phyloP scores from a whole-genome alignment of 2,113 vertebrate species.

The Paramisgurnus dabryanus region DNA sequence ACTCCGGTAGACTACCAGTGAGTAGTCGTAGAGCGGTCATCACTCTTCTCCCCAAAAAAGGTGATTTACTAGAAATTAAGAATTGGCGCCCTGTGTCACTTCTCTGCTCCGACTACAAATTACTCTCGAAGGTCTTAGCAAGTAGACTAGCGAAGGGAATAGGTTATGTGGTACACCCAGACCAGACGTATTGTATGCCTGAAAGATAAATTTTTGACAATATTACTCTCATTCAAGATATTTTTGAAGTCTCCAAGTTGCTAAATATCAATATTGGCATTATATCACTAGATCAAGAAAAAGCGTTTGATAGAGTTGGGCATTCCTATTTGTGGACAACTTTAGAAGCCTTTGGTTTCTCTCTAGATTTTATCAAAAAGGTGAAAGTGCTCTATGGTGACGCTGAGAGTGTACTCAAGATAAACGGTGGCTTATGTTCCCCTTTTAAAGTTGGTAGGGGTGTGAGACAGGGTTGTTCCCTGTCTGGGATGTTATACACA shows the following conservation, averaged over 20 bases:
- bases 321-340: too few relatives aligned
- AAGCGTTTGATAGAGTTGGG: too few relatives aligned
- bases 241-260: not conserved
- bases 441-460: constrained; percentile 9
- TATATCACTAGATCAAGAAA: not conserved
- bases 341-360: too few relatives aligned
- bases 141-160: not conserved
- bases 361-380: not conserved
- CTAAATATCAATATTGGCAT: not conserved
- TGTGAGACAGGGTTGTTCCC: constrained; percentile 12
- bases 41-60: too few relatives aligned
- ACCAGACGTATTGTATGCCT: not conserved
- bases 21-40: too few relatives aligned
- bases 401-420: not conserved
- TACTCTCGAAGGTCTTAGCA: not conserved
- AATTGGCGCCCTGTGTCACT: not conserved
- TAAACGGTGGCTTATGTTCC: constrained; percentile 29
- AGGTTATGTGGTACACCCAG: not conserved
- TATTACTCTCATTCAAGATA: not conserved
- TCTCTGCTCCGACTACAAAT: not conserved
- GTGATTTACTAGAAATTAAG: too few relatives aligned
- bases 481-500: constrained; percentile 18
- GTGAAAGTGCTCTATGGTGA: constrained; percentile 27
- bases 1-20: too few relatives aligned
- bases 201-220: not conserved